These are phyloP conservation scores for Sesamia nonagrioides DNA, from an alignment of 1,140 invertebrate genomes.

Conservation along the genomic window DNA sequence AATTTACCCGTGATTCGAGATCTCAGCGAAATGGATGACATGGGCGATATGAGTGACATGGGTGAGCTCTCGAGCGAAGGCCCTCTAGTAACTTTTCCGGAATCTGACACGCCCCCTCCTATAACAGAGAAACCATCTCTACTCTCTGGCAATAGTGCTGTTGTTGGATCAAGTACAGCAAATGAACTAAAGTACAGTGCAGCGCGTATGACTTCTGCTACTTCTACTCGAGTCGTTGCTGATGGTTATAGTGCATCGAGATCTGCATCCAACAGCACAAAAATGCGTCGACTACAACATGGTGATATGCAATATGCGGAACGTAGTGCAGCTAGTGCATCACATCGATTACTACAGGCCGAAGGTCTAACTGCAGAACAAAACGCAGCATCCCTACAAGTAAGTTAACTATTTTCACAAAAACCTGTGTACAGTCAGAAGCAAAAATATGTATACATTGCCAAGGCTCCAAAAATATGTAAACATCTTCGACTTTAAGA, in stretches of 20 bases:
- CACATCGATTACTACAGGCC: slow-evolving; percentile 77
- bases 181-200: slow-evolving; percentile 89
- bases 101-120: slow-evolving; percentile 90
- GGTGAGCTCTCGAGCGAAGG: slow-evolving; percentile 83
- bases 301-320: slow-evolving; percentile 93
- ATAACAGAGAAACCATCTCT: slow-evolving; percentile 84
- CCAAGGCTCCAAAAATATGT: no score
- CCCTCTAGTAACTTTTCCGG: slow-evolving; percentile 93
- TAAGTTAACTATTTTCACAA: slow-evolving; percentile 58
- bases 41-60: slow-evolving; percentile 83
- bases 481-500: no score
- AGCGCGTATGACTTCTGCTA: slow-evolving; percentile 94
- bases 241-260: slow-evolving; percentile 94
- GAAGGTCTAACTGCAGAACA: slow-evolving; percentile 83
- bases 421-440: no score
- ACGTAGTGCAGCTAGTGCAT: slow-evolving; percentile 79
- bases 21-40: slow-evolving; percentile 83
- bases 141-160: slow-evolving; percentile 72
- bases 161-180: slow-evolving; percentile 76
- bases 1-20: slow-evolving; percentile 87
- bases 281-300: slow-evolving; percentile 93
- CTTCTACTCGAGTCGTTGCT: slow-evolving; percentile 93
- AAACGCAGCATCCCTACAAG: slow-evolving; percentile 81
- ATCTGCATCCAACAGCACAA: slow-evolving; percentile 92
- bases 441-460: no score